phyloP scores from a whole-genome alignment of 1,140 invertebrate species.

The Littorina saxatilis region DNA sequence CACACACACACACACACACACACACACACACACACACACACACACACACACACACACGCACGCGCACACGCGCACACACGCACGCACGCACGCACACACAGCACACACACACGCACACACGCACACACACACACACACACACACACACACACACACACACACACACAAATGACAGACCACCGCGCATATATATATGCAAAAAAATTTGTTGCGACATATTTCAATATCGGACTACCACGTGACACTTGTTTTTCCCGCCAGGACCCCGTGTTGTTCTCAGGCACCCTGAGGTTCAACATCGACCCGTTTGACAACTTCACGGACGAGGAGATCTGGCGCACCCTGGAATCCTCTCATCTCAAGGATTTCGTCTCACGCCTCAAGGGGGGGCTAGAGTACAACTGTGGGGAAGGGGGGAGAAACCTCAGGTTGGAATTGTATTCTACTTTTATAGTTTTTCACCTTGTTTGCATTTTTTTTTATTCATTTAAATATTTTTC shows the following conservation, averaged over 20 bases:
- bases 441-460: too few species aligned
- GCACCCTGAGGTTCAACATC: conserved; percentile 77
- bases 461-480: too few species aligned
- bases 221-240: too few species aligned
- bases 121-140: not conserved
- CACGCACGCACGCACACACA: conserved; percentile 15
- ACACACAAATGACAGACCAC: too few species aligned
- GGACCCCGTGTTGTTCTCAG: conserved; percentile 88
- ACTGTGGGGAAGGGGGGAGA: conserved; percentile 63
- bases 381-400: conserved; percentile 46
- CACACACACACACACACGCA: not conserved
- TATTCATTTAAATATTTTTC: too few species aligned
- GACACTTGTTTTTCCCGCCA: not conserved
- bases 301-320: conserved; percentile 85
- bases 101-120: too few species aligned
- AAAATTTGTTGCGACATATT: not conserved
- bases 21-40: not conserved
- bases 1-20: not conserved
- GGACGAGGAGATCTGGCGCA: conserved; percentile 84
- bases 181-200: not conserved
- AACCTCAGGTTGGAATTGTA: conserved; percentile 72
- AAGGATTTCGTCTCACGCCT: conserved; percentile 65
- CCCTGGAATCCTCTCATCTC: conserved; percentile 83
- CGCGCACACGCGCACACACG: conserved; percentile 14
- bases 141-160: conserved; percentile 10